These are phyloP conservation scores for Leptobrachium leishanense DNA, from an alignment of 2,113 vertebrate genomes.

Conservation along the genomic window DNA sequence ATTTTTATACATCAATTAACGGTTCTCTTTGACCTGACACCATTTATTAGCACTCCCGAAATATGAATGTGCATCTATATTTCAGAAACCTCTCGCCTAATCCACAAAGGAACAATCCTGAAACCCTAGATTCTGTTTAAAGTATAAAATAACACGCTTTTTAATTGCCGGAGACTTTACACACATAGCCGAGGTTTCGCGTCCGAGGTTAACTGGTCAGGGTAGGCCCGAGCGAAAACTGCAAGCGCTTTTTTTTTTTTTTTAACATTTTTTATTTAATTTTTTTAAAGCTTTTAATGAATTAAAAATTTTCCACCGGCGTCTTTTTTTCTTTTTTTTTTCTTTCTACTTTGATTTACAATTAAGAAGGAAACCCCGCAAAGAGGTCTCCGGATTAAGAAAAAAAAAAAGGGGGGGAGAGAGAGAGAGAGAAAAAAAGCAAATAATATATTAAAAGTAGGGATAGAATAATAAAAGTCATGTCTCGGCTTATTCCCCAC, in stretches of 20 bases:
- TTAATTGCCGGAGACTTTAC: constrained; percentile 6
- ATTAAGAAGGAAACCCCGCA: constrained; percentile 12
- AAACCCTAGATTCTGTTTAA: constrained; percentile 23
- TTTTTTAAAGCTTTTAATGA: constrained; percentile 21
- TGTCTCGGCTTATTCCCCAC: constrained; percentile 55
- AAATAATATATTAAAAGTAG: constrained; percentile 36
- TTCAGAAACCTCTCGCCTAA: constrained; percentile 43
- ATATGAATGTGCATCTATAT: constrained; percentile 13
- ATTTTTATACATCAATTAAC: constrained; percentile 34
- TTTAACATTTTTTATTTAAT: no score
- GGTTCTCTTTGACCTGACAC: constrained; percentile 23
- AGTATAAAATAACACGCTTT: constrained; percentile 16
- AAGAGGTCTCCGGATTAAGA: constrained; percentile 47
- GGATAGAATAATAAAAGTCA: not conserved
- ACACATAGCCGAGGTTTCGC: constrained; percentile 36
- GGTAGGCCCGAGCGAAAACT: constrained; percentile 20
- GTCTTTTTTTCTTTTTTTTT: not conserved
- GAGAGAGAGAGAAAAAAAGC: not conserved
- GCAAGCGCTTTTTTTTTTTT: constrained; percentile 34
- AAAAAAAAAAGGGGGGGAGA: not conserved
- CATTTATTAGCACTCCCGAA: constrained; percentile 36
- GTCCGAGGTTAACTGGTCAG: constrained; percentile 13
- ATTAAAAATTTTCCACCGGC: constrained; percentile 49
- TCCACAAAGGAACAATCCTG: constrained; percentile 12
- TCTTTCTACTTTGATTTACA: constrained; percentile 53